Conservation (phyloP, 2,888 invertebrate genomes). For the Drosophila kanekoi region DNA sequence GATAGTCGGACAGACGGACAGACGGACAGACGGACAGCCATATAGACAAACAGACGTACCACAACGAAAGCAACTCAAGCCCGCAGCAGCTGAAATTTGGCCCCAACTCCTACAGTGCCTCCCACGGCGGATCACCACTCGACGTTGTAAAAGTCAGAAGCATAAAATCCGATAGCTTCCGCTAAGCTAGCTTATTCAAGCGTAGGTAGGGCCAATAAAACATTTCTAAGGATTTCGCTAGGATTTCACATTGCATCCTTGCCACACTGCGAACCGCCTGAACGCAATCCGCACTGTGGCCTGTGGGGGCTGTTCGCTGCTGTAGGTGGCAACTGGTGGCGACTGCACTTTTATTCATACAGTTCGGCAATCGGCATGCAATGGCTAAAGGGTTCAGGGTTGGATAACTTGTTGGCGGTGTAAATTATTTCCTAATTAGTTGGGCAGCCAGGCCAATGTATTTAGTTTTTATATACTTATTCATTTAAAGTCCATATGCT, state of each 20-base stretch:
- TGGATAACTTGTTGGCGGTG: constrained; percentile 54
- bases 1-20: constrained; percentile 19
- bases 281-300: background rate
- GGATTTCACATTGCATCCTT: constrained; percentile 65
- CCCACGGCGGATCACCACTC: constrained; percentile 34
- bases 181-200: constrained; percentile 82
- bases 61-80: constrained; percentile 56
- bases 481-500: constrained; percentile 14
- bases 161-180: constrained; percentile 83
- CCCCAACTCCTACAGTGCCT: constrained; percentile 17
- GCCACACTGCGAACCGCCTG: constrained; percentile 28
- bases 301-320: background rate
- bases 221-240: constrained; percentile 80
- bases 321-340: constrained; percentile 50
- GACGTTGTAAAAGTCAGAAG: constrained; percentile 77
- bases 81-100: constrained; percentile 51
- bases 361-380: constrained; percentile 25
- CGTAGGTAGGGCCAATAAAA: constrained; percentile 81
- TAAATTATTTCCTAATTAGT: constrained; percentile 78
- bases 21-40: constrained; percentile 9
- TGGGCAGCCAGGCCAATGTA: constrained; percentile 22
- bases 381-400: constrained; percentile 44
- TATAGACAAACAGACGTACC: constrained; percentile 17
- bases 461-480: constrained; percentile 4
- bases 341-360: constrained; percentile 27